Evolutionary conservation across 2,797 vertebrate species (phyloP).

Genomic region (Cuniculus paca): DNA sequence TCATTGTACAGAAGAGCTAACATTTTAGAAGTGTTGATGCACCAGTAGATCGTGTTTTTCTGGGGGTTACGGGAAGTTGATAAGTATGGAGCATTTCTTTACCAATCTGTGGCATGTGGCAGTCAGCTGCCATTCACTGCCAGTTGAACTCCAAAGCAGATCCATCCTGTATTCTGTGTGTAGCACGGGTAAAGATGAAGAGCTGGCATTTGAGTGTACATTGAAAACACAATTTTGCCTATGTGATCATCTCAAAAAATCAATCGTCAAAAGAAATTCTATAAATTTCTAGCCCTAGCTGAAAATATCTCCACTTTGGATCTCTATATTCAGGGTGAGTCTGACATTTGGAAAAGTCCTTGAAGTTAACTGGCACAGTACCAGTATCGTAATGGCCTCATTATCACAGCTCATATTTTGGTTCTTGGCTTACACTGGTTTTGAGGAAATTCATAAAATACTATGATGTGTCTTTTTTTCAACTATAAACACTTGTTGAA

Average conservation of each 20-base stretch:
- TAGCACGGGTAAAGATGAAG: neutral
- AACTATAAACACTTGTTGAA: conserved; percentile 44
- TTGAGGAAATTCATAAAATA: conserved; percentile 43
- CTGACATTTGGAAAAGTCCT: conserved; percentile 25
- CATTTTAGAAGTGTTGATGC: neutral
- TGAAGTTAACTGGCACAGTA: neutral
- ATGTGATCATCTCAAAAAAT: neutral
- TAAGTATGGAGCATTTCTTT: neutral
- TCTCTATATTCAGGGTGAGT: neutral
- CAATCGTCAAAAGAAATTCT: neutral
- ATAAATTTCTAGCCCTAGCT: neutral
- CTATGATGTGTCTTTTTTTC: conserved; percentile 8
- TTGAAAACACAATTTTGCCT: neutral
- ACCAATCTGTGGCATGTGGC: neutral
- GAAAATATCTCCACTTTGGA: neutral
- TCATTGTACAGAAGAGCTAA: neutral
- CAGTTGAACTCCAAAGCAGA: neutral
- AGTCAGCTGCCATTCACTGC: neutral
- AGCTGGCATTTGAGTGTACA: neutral
- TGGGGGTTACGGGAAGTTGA: neutral
- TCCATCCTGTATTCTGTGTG: accelerated
- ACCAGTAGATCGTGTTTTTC: neutral
- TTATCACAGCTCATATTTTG: neutral
- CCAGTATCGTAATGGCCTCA: neutral
- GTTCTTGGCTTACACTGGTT: neutral